Evolutionary conservation across 2,888 invertebrate genomes (phyloP).

Genomic region (Gortyna flavago): DNA sequence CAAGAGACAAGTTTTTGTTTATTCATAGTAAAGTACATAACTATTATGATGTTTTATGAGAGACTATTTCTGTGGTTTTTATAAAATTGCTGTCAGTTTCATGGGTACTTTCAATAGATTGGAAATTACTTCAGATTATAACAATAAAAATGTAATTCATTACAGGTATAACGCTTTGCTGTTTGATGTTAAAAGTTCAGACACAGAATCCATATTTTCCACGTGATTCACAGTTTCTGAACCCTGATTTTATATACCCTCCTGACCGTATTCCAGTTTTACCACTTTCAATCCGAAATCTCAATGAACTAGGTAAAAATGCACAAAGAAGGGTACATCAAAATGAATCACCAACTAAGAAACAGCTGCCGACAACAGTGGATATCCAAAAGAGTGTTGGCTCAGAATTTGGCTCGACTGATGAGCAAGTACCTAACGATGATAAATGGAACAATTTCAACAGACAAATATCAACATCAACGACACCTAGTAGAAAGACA

Average conservation of each 20-base stretch:
- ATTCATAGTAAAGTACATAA: neutral
- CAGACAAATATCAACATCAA: constrained; percentile 10
- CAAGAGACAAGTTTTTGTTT: neutral
- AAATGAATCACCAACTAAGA: neutral
- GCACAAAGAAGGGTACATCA: constrained; percentile 15
- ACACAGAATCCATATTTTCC: constrained; percentile 40
- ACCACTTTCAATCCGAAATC: constrained; percentile 1
- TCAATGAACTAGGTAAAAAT: constrained; percentile 1
- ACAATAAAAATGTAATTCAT: constrained; percentile 30
- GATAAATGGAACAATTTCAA: neutral
- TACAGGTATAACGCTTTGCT: constrained; percentile 61
- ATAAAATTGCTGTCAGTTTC: too few species aligned
- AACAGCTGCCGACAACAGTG: constrained; percentile 1
- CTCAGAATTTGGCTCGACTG: constrained; percentile 22
- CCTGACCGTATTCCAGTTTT: constrained; percentile 43
- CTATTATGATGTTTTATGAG: neutral
- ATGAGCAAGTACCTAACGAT: constrained; percentile 10
- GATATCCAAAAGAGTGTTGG: constrained; percentile 52
- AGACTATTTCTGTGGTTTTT: too few species aligned
- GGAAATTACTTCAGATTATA: neutral
- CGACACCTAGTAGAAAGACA: constrained; percentile 1
- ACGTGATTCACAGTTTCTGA: constrained; percentile 8
- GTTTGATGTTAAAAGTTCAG: constrained; percentile 50
- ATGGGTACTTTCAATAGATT: neutral
- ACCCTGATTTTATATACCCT: constrained; percentile 62